These are phyloP conservation scores for Botrylloides violaceus DNA, from an alignment of 23 tunicate genomes.

Conservation along the genomic window DNA sequence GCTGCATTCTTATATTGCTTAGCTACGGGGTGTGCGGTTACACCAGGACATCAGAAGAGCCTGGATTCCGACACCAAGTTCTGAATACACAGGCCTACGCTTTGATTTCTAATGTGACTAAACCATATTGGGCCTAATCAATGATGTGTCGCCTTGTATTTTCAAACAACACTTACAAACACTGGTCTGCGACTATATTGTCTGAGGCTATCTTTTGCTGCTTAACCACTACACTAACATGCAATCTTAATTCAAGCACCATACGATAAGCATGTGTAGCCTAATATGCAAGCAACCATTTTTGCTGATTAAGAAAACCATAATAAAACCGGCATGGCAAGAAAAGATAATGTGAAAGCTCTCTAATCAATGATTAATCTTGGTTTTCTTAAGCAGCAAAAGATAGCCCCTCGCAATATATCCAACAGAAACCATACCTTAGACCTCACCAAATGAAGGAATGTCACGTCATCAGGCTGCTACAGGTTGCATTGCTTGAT, in stretches of 20 bases:
- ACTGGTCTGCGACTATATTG: neutral
- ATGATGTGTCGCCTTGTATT: too few species aligned
- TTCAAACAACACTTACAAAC: too few species aligned
- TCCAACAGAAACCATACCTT: neutral
- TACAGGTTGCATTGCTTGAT: neutral
- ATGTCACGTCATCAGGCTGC: neutral
- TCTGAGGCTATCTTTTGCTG: conserved; percentile 14
- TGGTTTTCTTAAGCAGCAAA: conserved; percentile 18
- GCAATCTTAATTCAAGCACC: neutral
- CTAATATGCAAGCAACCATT: neutral
- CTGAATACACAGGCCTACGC: too few species aligned
- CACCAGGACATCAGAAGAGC: too few species aligned
- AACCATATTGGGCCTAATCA: too few species aligned
- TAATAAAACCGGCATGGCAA: too few species aligned
- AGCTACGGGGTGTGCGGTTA: too few species aligned
- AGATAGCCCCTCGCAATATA: conserved; percentile 1
- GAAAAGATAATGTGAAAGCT: neutral
- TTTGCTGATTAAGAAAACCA: conserved; percentile 18
- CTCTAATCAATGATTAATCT: neutral
- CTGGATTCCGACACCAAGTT: too few species aligned
- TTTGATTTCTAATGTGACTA: too few species aligned
- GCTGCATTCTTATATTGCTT: too few species aligned
- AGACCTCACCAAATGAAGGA: neutral
- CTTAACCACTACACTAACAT: neutral
- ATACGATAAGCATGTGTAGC: neutral